Conservation (phyloP, 2,113 vertebrate genomes). For the Anser brachyrhynchus region DNA sequence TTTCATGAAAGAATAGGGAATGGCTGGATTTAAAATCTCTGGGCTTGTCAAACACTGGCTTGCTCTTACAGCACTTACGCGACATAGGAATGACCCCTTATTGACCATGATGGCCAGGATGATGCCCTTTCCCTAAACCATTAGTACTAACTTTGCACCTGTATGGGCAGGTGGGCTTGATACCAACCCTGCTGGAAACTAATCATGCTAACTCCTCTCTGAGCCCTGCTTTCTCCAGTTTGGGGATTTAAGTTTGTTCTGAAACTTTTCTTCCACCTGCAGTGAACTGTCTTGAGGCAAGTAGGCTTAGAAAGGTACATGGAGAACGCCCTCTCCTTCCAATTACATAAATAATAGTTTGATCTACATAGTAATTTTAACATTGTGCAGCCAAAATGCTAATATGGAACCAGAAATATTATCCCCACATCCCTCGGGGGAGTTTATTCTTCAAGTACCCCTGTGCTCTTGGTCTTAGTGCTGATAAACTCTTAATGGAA, state of each 20-base stretch:
- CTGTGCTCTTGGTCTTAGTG: constrained; percentile 30
- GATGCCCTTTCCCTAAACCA: background rate
- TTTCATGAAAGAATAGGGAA: background rate
- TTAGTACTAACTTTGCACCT: constrained; percentile 28
- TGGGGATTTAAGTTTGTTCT: constrained; percentile 66
- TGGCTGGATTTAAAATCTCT: background rate
- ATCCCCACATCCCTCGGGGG: constrained; percentile 36
- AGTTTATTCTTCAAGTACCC: constrained; percentile 59
- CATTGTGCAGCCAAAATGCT: constrained; percentile 65
- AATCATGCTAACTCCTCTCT: constrained; percentile 46
- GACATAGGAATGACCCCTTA: background rate
- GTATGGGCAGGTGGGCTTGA: constrained; percentile 17
- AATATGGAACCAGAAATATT: constrained; percentile 49
- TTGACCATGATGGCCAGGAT: background rate
- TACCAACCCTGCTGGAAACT: constrained; percentile 47
- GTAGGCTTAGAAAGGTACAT: constrained; percentile 48
- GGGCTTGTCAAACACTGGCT: background rate
- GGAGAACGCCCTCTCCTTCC: background rate
- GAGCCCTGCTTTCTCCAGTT: constrained; percentile 43
- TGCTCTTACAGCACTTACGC: background rate
- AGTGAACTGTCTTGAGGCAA: constrained; percentile 63
- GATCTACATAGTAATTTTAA: constrained; percentile 29
- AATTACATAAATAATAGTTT: background rate
- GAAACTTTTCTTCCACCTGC: constrained; percentile 57
- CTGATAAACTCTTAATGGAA: constrained; percentile 69